Conservation (phyloP, 1,140 invertebrate genomes). For the Sitodiplosis mosellana region DNA sequence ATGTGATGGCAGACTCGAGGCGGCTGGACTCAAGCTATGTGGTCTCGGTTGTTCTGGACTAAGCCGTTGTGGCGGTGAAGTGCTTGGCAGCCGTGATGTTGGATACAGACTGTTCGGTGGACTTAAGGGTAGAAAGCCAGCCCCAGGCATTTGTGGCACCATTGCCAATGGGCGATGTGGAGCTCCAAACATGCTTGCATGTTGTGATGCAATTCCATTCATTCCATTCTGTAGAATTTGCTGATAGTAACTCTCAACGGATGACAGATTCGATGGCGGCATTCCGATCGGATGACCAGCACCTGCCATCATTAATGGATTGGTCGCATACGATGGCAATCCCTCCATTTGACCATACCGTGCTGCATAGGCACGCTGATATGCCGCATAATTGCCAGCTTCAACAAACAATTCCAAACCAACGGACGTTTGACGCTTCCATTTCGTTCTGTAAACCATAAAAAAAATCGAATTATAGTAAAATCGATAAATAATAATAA, state of each 20-base stretch:
- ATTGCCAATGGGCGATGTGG: no score
- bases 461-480: conserved; percentile 8
- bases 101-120: no score
- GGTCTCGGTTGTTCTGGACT: no score
- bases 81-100: no score
- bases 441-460: conserved; percentile 77
- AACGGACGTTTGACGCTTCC: conserved; percentile 95
- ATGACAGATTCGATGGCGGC: conserved; percentile 33
- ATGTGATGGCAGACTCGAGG: no score
- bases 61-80: no score
- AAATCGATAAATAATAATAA: background rate
- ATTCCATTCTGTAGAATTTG: conserved; percentile 24
- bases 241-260: conserved; percentile 54
- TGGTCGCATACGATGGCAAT: conserved; percentile 21
- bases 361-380: conserved; percentile 70
- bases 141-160: no score
- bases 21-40: no score
- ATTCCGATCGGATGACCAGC: conserved; percentile 23
- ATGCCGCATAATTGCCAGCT: conserved; percentile 83
- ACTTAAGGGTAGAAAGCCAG: no score
- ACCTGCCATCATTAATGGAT: background rate
- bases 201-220: no score
- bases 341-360: conserved; percentile 38
- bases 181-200: no score
- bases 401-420: conserved; percentile 84